These are phyloP conservation scores for Heterodera filipjevi DNA, from an alignment of 2,888 invertebrate species.

Conservation along the genomic window DNA sequence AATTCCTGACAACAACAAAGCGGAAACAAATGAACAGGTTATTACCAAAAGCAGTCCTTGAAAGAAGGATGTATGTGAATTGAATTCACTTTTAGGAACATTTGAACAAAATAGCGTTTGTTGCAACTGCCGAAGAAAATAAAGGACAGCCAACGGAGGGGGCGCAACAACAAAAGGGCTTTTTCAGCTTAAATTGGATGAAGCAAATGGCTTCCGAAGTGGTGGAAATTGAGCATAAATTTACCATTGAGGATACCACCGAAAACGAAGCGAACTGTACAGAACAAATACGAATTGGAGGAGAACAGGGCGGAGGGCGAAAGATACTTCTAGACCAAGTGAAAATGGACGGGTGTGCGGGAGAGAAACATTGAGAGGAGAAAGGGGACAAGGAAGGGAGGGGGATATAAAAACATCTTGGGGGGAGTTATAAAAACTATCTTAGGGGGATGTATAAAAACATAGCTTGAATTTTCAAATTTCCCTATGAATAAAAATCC, in stretches of 20 bases:
- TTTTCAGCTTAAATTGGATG: constrained; percentile 56
- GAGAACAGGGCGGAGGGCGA: constrained; percentile 33
- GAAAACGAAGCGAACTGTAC: constrained; percentile 56
- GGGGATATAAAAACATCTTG: no score
- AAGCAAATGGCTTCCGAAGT: constrained; percentile 36
- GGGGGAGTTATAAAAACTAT: no score
- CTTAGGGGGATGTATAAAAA: no score
- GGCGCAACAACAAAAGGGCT: background rate
- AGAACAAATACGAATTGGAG: constrained; percentile 49
- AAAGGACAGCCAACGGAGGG: background rate
- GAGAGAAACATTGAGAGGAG: background rate
- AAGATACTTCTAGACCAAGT: constrained; percentile 50
- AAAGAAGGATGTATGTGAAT: background rate
- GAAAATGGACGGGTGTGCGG: background rate
- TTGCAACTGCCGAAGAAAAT: constrained; percentile 15
- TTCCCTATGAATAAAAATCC: no score
- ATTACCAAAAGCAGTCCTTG: background rate
- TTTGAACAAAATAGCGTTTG: constrained; percentile 4
- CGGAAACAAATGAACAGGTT: constrained; percentile 31
- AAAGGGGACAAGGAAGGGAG: background rate
- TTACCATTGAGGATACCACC: constrained; percentile 60
- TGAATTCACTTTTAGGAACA: background rate
- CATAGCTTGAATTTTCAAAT: no score
- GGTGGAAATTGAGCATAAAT: constrained; percentile 58
- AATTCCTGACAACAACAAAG: constrained; percentile 35